Evolutionary conservation across 1,140 invertebrate genomes (phyloP), one percentile per base, ranked within the genome.

Genomic region (Elysia chlorotica): DNA sequence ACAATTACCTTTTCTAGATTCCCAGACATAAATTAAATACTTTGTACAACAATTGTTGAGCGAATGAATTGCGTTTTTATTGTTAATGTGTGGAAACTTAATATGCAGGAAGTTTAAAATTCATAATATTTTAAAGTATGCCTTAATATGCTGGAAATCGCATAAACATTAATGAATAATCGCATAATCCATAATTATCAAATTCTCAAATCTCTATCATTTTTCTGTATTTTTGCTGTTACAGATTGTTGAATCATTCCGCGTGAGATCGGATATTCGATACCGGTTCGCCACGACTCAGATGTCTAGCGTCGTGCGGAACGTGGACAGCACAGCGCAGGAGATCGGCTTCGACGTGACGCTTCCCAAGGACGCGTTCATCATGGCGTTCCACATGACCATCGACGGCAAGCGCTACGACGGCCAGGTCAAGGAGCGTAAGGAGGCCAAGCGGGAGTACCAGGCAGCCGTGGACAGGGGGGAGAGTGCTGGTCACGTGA

Each of bases 281-380:
- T 81, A 77, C 74, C 74, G 80, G 23, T 82, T 83, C 75, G 77
- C 81, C 10, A 75, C 78, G n/a, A 83, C 81, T 1, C 65, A 72
- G 33, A 76, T 83, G 2, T 61, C 61, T 23, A 80, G 81, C 28
- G 59, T 74, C 23, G 74, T 83, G n/a, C 63, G 75, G 19, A 81
- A 83, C 69, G 67, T 72, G 31, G 65, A 65, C 17, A 57, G 74
- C 21, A 63, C 21, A 2, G 41, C 76, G 0, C 70, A 71, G 2
- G 83, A 85, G 74, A 77, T 80, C 0, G 57, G 63, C 2, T 83
- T 86, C 74, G 71, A 79, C 35, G 77, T 85, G 23, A 76, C 76
- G 4, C 71, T 86, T 19, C 83, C 85, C 14, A 77, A 85, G 59
- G 76, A 83, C 41, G 84, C 84, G 5, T 85, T 84, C 66, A 85